phyloP scores from a whole-genome alignment of 2,888 invertebrate genomes.

The Plagiodera versicolora region DNA sequence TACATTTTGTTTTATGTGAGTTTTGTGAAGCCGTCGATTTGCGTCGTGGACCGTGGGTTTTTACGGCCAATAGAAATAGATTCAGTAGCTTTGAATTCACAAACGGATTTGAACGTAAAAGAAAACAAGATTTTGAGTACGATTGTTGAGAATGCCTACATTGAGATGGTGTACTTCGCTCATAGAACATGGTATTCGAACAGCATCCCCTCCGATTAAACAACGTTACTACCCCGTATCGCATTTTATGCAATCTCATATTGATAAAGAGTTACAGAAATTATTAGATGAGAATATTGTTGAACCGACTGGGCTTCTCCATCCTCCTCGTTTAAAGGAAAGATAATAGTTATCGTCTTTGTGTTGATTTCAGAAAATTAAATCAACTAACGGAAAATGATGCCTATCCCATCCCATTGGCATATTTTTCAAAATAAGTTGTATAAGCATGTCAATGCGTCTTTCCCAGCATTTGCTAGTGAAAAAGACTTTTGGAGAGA shows the following conservation, averaged over 20 bases:
- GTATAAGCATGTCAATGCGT: too few relatives aligned
- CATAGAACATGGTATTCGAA: neutral
- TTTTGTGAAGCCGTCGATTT: too few relatives aligned
- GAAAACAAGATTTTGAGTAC: neutral
- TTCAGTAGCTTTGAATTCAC: neutral
- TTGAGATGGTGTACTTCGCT: neutral
- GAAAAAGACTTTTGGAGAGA: neutral
- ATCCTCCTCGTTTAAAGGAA: too few relatives aligned
- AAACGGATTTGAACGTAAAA: neutral
- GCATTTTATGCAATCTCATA: too few relatives aligned
- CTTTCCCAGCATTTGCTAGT: too few relatives aligned
- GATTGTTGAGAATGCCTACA: neutral
- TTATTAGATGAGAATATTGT: too few relatives aligned
- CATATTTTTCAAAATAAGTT: neutral
- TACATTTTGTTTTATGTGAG: too few relatives aligned
- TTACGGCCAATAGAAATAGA: neutral
- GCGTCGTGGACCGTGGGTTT: neutral
- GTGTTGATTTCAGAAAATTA: slow-evolving; percentile 14
- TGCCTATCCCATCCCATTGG: slow-evolving; percentile 1
- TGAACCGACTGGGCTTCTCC: too few relatives aligned
- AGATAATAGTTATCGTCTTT: too few relatives aligned
- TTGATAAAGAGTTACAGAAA: too few relatives aligned
- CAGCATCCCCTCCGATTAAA: neutral
- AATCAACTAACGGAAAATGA: neutral
- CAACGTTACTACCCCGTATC: slow-evolving; percentile 6